Base-by-base conservation (phyloP, 2,888 invertebrate species). In the Caenorhabditis doughertyi region DNA sequence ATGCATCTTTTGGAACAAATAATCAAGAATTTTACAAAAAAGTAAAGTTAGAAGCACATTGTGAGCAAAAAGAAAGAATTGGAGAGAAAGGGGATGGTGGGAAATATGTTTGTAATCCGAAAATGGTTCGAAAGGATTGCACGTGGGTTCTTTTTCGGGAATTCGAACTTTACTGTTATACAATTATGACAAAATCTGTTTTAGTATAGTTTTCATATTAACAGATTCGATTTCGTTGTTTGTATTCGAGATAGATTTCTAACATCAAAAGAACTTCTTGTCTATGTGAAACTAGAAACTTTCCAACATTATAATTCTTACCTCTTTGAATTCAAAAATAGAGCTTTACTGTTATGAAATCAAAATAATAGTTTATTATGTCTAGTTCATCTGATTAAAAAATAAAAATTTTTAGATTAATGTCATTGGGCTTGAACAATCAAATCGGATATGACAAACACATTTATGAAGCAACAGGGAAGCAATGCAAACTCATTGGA, bases 51-150 rank as follows among this genome's bases (percentile, higher is more conserved):
- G 56, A 58, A 35, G 56, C 35, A 16, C 35, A 58, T 58, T 58
- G 56, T 23, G 35, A 58, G 56, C n/a, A 60, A 13, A 60, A 60
- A 25, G 42, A 42, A 25, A 42, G 60, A 16, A 25, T 60, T 4
- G 58, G 58, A 23, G 58, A 58, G 23, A 21, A 35, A n/a, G 39
- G 21, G 1, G 58, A 58, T 13, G 58, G 58, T 3, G 58, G 58
- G 23, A 58, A 58, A 23, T 58, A 58, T 39, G 58, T 58, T 9
- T 58, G 58, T 21, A 58, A 58, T 16, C 39, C 58, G 39, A 35
- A 39, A 29, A 35, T 7, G 8, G 23, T 58, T 1, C 13, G 7
- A 5, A 39, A 23, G 11, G 58, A 58, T 21, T 58, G 58, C 58
- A 58, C 58, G 58, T 58, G 23, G 39, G 51, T 51, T 39, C 9